These are phyloP conservation scores for Drosophila teissieri DNA, from an alignment of 1,140 invertebrate genomes.

Conservation along the genomic window DNA sequence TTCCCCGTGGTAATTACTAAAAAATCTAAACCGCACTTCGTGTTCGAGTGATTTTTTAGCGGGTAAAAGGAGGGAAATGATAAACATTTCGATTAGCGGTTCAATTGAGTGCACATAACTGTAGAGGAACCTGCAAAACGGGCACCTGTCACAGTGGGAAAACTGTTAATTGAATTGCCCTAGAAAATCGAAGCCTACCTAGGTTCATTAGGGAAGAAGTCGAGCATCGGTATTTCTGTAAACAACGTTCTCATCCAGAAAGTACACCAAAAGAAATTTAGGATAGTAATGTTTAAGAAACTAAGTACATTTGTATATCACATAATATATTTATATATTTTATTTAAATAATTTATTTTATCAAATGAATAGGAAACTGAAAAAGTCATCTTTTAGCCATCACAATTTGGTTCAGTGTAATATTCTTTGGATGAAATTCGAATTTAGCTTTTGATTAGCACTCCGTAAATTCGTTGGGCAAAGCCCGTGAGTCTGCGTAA, in stretches of 20 bases:
- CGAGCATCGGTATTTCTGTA: constrained; percentile 12
- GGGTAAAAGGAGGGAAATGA: constrained; percentile 18
- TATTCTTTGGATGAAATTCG: constrained; percentile 3
- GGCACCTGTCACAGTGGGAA: constrained; percentile 19
- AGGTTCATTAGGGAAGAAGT: constrained; percentile 54
- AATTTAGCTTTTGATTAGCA: constrained; percentile 60
- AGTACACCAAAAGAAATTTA: not conserved
- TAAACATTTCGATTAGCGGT: constrained; percentile 69
- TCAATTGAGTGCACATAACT: constrained; percentile 77
- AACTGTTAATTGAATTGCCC: constrained; percentile 76
- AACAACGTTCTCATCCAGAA: not conserved
- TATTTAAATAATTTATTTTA: too few species aligned
- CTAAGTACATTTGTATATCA: too few species aligned
- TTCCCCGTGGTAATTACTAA: constrained; percentile 33
- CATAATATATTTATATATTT: too few species aligned
- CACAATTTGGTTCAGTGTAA: not conserved
- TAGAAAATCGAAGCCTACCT: constrained; percentile 29
- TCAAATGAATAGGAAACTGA: too few species aligned
- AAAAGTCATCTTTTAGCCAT: not conserved
- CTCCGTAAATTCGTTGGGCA: constrained; percentile 53
- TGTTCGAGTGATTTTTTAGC: constrained; percentile 30
- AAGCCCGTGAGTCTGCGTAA: constrained; percentile 37
- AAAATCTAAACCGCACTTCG: constrained; percentile 36
- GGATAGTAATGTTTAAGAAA: not conserved
- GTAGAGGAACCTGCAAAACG: constrained; percentile 49